These are phyloP conservation scores for Puntigrus tetrazona DNA, from an alignment of 2,113 vertebrate genomes.

Conservation along the genomic window DNA sequence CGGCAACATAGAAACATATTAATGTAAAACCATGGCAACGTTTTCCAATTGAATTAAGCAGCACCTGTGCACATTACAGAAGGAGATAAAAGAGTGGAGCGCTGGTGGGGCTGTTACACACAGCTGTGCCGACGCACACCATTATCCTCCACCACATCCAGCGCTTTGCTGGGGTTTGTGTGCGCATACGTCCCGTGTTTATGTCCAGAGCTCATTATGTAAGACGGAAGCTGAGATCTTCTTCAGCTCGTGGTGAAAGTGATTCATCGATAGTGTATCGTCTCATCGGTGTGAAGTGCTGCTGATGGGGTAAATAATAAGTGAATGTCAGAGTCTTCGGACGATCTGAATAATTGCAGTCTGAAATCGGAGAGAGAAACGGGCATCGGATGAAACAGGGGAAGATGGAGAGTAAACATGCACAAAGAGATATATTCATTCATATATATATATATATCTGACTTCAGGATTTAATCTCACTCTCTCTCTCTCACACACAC, in stretches of 20 bases:
- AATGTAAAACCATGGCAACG: constrained; percentile 75
- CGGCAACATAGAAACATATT: constrained; percentile 73
- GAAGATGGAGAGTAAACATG: not conserved
- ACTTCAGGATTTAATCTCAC: too few species aligned
- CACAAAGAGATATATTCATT: not conserved
- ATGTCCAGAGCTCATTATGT: constrained; percentile 51
- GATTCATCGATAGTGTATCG: not conserved
- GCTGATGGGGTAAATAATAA: constrained; percentile 30
- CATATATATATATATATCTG: too few species aligned
- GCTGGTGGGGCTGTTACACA: constrained; percentile 65
- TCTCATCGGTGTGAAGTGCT: constrained; percentile 14
- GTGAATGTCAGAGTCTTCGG: constrained; percentile 1
- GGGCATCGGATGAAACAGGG: not conserved
- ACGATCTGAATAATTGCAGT: not conserved
- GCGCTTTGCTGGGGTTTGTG: constrained; percentile 46
- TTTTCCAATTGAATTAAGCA: constrained; percentile 80
- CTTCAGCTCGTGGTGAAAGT: not conserved
- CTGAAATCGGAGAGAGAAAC: not conserved
- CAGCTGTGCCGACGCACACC: constrained; percentile 74
- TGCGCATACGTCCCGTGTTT: constrained; percentile 42
- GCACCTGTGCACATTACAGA: constrained; percentile 80
- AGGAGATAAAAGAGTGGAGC: constrained; percentile 70
- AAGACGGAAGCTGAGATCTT: constrained; percentile 1
- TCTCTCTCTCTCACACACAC: too few species aligned
- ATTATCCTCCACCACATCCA: constrained; percentile 59